Conservation (phyloP, 2,888 invertebrate species). For the Eupeodes luniger region DNA sequence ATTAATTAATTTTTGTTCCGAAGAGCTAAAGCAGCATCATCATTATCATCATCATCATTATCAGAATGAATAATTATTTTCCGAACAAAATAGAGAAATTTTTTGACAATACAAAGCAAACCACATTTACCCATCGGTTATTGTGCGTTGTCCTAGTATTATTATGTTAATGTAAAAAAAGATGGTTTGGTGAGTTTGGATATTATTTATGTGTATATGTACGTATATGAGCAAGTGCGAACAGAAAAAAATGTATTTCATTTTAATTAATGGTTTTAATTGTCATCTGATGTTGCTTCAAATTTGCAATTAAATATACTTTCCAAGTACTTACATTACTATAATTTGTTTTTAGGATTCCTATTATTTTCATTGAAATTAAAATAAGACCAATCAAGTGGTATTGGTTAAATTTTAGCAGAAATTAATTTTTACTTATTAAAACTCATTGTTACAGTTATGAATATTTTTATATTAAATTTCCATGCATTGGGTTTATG, state of each 20-base stretch:
- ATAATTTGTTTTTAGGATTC: neutral
- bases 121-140: slow-evolving; percentile 20
- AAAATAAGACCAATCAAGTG: too few species aligned
- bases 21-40: neutral
- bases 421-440: too few species aligned
- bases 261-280: slow-evolving; percentile 22
- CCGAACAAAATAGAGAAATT: slow-evolving; percentile 16
- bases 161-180: slow-evolving; percentile 4
- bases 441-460: too few species aligned
- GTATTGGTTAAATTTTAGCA: too few species aligned
- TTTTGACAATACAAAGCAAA: slow-evolving; percentile 30
- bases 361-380: neutral
- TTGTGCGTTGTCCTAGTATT: neutral
- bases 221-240: neutral
- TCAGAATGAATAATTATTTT: slow-evolving; percentile 51
- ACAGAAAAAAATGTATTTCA: neutral
- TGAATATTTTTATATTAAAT: too few species aligned
- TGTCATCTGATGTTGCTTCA: slow-evolving; percentile 4
- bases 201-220: neutral
- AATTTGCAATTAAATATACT: slow-evolving; percentile 11
- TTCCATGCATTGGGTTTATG: too few species aligned
- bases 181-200: neutral
- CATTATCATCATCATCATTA: neutral
- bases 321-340: neutral
- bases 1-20: slow-evolving; percentile 57